Percentiles rank a stretch among this genome's conserved stretches.
Evolutionary conservation across 2,113 vertebrate genomes (phyloP).

Genomic region (Cyphomyrus discorhynchus): DNA sequence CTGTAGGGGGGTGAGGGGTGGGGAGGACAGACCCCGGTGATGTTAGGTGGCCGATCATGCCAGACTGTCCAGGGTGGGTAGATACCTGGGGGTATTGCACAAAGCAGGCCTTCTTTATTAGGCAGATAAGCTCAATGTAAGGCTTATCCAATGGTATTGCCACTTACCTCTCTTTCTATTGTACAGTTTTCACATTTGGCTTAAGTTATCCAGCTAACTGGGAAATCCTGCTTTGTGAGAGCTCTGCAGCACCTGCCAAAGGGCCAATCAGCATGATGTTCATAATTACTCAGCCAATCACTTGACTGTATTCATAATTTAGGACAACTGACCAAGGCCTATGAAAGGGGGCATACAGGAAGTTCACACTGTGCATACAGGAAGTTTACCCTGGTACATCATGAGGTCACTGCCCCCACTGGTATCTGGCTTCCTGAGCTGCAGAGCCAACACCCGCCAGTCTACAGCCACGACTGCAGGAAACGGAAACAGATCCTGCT

Average conservation of each 20-base stretch:
- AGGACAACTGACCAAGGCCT: background rate
- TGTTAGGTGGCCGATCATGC: background rate
- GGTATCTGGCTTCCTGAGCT: background rate
- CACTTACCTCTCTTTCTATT: background rate
- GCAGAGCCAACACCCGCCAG: background rate
- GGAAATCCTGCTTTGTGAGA: background rate
- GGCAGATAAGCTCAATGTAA: background rate
- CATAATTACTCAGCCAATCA: background rate
- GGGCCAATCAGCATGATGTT: background rate
- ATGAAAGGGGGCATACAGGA: background rate
- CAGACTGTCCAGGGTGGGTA: background rate
- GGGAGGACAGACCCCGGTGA: background rate
- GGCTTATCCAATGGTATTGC: background rate
- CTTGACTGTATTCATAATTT: background rate
- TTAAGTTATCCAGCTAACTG: background rate
- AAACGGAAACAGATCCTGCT: background rate
- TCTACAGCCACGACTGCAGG: background rate
- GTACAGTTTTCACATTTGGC: background rate
- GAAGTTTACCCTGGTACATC: background rate
- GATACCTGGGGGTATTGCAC: background rate
- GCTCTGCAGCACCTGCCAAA: background rate
- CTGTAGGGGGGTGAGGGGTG: conserved; percentile 46
- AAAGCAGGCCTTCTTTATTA: background rate
- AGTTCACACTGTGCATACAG: background rate
- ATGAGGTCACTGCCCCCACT: background rate